Conservation (phyloP, 2,113 vertebrate genomes). For the Tonatia bakeri region DNA sequence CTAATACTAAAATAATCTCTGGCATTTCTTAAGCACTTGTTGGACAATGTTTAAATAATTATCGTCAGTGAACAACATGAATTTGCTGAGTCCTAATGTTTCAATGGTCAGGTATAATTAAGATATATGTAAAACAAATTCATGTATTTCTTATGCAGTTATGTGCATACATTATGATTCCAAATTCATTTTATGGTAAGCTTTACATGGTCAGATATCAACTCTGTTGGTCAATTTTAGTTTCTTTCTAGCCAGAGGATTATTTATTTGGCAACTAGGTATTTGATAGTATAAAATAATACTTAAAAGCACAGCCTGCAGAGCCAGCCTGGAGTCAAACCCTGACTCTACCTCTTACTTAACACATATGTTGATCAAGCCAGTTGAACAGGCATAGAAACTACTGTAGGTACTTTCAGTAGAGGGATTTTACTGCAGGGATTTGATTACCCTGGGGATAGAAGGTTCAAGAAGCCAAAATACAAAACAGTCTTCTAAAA, state of each 20-base stretch:
- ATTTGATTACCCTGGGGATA: neutral
- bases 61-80: neutral
- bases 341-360: neutral
- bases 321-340: neutral
- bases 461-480: neutral
- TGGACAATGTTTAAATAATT: neutral
- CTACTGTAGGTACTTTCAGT: neutral
- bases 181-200: neutral
- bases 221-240: neutral
- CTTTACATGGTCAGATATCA: neutral
- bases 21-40: neutral
- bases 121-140: neutral
- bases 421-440: neutral
- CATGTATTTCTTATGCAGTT: neutral
- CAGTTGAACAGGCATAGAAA: neutral
- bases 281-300: neutral
- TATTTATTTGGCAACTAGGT: neutral
- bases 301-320: neutral
- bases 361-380: neutral
- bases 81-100: neutral
- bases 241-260: neutral
- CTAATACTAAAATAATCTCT: neutral
- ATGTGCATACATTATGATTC: neutral
- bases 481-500: neutral
- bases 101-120: neutral